A percentile compares a stretch with the other conserved stretches of the same genome.
phyloP scores from a whole-genome alignment of 2,797 vertebrate genomes.

The Eutrigla gurnardus region DNA sequence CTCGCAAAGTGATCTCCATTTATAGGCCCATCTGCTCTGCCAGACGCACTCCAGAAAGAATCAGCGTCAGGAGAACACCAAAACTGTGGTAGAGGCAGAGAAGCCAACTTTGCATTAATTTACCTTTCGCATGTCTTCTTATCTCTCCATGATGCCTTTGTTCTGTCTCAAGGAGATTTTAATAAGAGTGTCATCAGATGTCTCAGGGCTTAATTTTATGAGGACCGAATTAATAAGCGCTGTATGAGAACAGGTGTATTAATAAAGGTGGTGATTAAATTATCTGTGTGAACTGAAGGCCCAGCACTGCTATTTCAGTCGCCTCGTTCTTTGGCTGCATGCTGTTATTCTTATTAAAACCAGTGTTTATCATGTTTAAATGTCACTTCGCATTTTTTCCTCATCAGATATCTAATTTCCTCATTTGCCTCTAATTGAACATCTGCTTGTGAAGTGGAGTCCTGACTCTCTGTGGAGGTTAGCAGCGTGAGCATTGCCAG shows the following conservation, averaged over 20 bases:
- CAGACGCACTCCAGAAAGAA: slow-evolving; percentile 69
- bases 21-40: slow-evolving; percentile 80
- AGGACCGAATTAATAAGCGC: slow-evolving; percentile 61
- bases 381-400: slow-evolving; percentile 69
- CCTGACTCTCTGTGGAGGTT: slow-evolving; percentile 59
- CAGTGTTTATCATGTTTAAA: slow-evolving; percentile 75
- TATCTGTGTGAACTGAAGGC: slow-evolving; percentile 43
- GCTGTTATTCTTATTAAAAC: slow-evolving; percentile 75
- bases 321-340: slow-evolving; percentile 33
- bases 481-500: slow-evolving; percentile 29
- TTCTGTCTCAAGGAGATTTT: slow-evolving; percentile 64
- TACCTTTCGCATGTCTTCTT: slow-evolving; percentile 47
- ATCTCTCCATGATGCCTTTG: slow-evolving; percentile 42
- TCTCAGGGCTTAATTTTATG: slow-evolving; percentile 56
- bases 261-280: slow-evolving; percentile 76
- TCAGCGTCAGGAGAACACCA: slow-evolving; percentile 64
- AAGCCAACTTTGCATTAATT: slow-evolving; percentile 66
- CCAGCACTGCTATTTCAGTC: slow-evolving; percentile 46
- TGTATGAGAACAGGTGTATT: slow-evolving; percentile 74
- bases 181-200: slow-evolving; percentile 63
- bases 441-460: slow-evolving; percentile 77
- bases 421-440: slow-evolving; percentile 81
- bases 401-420: slow-evolving; percentile 71
- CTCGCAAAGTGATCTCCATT: slow-evolving; percentile 81
- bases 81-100: slow-evolving; percentile 49